Base-by-base conservation (phyloP, 2,113 vertebrate genomes). In the Australoheros scitulus region DNA sequence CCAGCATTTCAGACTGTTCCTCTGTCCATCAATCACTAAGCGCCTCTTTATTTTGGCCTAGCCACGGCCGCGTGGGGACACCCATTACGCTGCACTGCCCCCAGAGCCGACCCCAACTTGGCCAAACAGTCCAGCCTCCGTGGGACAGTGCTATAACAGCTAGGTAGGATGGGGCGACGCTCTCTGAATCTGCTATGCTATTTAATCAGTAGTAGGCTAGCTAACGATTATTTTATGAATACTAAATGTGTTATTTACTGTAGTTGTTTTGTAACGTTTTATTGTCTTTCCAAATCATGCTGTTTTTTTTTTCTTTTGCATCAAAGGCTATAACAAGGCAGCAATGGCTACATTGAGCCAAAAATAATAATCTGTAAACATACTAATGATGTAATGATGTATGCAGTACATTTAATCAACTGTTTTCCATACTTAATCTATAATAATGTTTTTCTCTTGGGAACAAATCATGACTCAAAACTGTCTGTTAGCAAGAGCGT, bases 11-110 rank as follows among this genome's bases (percentile, higher is more conserved):
- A 0, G 97, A 98, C 79, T 88, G 94, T 1, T 55, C 95, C 10
- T 20, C 95, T 0, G 86, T 93, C 8, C 95, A 92, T 47, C 97
- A 97, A 90, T 93, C 94, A 0, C 83, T 97, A 1, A 98, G 96
- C 83, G 96, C 98, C 18, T 93, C 52, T 0, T 26, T 96, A 0
- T 92, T 97, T 38, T 99, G 98, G 98, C 89, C 97, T n/a, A 68
- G 95, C 57, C 94, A 96, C 20, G 93, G 96, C 20, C 97, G 96
- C 3, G 89, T 96, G 41, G 91, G 89, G 50, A 94, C 97, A 1
- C 93, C 97, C 1, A 63, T 98, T 80, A 86, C 96, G 0, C 84
- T 97, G 80, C 97, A 97, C 61, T 96, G 95, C 65, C 95, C 96
- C 68, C 93, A 96, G 6, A 94, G 96, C 0, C 92, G 81, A 41